Percentiles rank a stretch among this genome's conserved stretches.
Conservation (phyloP, 2,113 vertebrate genomes). For the Gavia stellata region DNA sequence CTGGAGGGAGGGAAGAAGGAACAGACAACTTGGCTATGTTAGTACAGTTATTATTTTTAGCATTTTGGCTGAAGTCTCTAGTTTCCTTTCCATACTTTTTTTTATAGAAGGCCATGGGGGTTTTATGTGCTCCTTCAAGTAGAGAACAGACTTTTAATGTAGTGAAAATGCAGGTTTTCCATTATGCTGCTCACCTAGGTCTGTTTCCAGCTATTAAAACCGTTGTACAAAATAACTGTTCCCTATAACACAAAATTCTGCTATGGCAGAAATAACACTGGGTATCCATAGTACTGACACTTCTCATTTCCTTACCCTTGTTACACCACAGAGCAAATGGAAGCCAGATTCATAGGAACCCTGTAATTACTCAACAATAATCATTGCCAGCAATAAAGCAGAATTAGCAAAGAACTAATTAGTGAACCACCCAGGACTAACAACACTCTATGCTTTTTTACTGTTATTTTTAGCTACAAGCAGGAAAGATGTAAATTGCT, state of each 20-base stretch:
- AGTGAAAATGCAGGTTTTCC: constrained; percentile 18
- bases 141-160: background rate
- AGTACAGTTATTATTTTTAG: constrained; percentile 33
- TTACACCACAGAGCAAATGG: background rate
- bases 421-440: background rate
- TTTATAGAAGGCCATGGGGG: background rate
- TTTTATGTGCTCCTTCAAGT: background rate
- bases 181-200: background rate
- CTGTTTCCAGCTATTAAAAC: constrained; percentile 23
- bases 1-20: background rate
- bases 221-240: background rate
- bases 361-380: constrained; percentile 14
- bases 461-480: constrained; percentile 21
- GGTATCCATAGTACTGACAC: background rate
- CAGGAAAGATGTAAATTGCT: background rate
- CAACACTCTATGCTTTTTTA: background rate
- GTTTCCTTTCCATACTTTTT: constrained; percentile 18
- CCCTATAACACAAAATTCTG: background rate
- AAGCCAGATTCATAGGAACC: background rate
- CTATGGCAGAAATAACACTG: background rate
- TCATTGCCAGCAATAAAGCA: background rate
- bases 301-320: background rate
- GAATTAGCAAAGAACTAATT: constrained; percentile 35
- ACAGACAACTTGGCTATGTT: constrained; percentile 24
- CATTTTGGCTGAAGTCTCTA: background rate